A percentile compares a stretch with the other conserved stretches of the same genome.
phyloP scores from a whole-genome alignment of 2,113 vertebrate genomes.

The Xenus cinereus region DNA sequence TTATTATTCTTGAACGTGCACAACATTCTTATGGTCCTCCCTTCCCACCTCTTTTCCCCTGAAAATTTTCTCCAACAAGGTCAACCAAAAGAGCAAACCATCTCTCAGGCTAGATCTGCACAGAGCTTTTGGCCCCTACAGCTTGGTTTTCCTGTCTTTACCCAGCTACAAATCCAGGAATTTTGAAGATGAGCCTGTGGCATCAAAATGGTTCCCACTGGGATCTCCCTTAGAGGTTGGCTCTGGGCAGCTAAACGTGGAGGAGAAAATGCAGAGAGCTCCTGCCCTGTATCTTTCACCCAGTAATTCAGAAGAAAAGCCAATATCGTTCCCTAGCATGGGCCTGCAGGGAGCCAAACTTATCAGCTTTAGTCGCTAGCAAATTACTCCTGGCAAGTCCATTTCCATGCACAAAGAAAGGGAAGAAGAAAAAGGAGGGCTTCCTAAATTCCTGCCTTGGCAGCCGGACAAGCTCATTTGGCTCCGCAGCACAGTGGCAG shows the following conservation, averaged over 20 bases:
- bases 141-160: background rate
- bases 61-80: background rate
- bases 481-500: background rate
- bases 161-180: background rate
- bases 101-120: background rate
- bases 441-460: background rate
- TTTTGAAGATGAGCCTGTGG: background rate
- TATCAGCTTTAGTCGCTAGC: conserved; percentile 71
- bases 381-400: conserved; percentile 79
- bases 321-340: conserved; percentile 30
- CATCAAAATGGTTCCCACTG: background rate
- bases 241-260: background rate
- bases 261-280: background rate
- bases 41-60: background rate
- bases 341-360: conserved; percentile 55
- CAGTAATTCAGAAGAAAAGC: conserved; percentile 51
- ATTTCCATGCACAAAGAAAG: conserved; percentile 42
- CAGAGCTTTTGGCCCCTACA: background rate
- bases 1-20: background rate
- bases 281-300: background rate
- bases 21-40: background rate
- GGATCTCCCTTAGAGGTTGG: background rate
- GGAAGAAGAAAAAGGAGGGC: background rate
- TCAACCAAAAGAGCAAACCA: background rate
- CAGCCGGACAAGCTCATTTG: background rate